Percentiles rank a stretch among this genome's conserved stretches.
These are phyloP conservation scores for Hypomecis atomaria DNA, from an alignment of 2,888 invertebrate genomes.

Conservation along the genomic window DNA sequence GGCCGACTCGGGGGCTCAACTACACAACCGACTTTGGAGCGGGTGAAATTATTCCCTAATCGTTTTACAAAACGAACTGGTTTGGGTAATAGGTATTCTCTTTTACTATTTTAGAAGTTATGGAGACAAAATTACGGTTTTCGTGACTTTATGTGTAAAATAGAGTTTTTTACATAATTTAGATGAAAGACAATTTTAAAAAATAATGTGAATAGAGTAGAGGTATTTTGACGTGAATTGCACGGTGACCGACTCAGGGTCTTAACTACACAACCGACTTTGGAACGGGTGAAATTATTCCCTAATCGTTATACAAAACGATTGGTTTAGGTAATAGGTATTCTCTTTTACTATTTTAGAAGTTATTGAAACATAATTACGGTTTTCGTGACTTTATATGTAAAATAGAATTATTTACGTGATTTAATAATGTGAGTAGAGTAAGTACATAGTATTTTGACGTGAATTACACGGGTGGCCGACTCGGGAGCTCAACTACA, in stretches of 20 bases:
- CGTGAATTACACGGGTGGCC: slow-evolving; percentile 40
- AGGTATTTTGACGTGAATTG: slow-evolving; percentile 50
- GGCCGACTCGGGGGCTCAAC: slow-evolving; percentile 47
- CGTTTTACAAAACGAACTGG: slow-evolving; percentile 31
- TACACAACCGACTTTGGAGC: slow-evolving; percentile 29
- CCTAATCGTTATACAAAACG: slow-evolving; percentile 33
- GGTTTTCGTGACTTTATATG: too few species aligned
- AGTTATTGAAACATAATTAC: too few species aligned
- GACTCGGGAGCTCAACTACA: slow-evolving; percentile 44
- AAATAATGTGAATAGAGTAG: too few species aligned
- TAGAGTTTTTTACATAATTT: too few species aligned
- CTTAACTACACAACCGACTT: slow-evolving; percentile 31
- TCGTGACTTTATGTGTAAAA: too few species aligned
- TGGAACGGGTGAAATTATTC: slow-evolving; percentile 32
- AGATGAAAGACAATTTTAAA: too few species aligned
- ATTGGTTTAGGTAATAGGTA: slow-evolving; percentile 20
- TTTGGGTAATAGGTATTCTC: slow-evolving; percentile 20
- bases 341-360: slow-evolving; percentile 6
- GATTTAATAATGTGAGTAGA: too few species aligned
- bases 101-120: slow-evolving; percentile 1
- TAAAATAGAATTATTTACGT: too few species aligned
- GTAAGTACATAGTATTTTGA: slow-evolving; percentile 52
- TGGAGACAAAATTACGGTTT: too few species aligned
- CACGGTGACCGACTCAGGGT: slow-evolving; percentile 47
- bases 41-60: slow-evolving; percentile 32